A percentile compares a stretch with the other conserved stretches of the same genome.
phyloP scores from a whole-genome alignment of 2,888 invertebrate species.

The Pogonocherus hispidulus region DNA sequence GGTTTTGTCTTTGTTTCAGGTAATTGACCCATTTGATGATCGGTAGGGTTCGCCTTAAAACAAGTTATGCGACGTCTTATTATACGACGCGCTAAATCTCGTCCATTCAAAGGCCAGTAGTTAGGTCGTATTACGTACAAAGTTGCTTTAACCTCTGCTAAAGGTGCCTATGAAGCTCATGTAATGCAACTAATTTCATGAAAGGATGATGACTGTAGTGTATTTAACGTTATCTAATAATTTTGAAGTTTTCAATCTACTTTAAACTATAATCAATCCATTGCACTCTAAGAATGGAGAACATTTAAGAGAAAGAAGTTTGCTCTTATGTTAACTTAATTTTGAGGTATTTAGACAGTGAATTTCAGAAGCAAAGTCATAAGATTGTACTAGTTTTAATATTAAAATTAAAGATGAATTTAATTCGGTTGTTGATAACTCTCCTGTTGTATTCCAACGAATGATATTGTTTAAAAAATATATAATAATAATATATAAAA shows the following conservation, averaged over 20 bases:
- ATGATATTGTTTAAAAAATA: slow-evolving; percentile 19
- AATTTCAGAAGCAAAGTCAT: slow-evolving; percentile 23
- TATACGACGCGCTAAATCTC: neutral
- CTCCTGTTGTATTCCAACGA: neutral
- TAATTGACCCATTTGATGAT: slow-evolving; percentile 42
- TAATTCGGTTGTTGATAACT: neutral
- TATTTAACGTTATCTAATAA: slow-evolving; percentile 9
- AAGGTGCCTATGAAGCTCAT: slow-evolving; percentile 21
- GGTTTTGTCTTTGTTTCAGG: slow-evolving; percentile 30
- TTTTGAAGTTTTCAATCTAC: slow-evolving; percentile 9
- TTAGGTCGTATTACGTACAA: neutral
- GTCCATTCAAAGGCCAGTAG: slow-evolving; percentile 29
- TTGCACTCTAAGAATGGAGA: slow-evolving; percentile 25
- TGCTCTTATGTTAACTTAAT: neutral
- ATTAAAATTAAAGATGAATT: neutral
- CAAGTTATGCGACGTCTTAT: slow-evolving; percentile 31
- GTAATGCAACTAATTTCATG: neutral
- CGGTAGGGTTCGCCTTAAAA: slow-evolving; percentile 33
- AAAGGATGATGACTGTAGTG: slow-evolving; percentile 19
- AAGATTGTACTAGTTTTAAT: slow-evolving; percentile 14
- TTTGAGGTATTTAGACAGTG: neutral
- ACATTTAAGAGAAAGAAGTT: slow-evolving; percentile 6
- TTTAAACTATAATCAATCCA: slow-evolving; percentile 25
- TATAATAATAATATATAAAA: too few species aligned
- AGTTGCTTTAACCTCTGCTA: slow-evolving; percentile 27